Evolutionary conservation across 2,888 invertebrate species (phyloP).

Genomic region (Exephanes ischioxanthus): DNA sequence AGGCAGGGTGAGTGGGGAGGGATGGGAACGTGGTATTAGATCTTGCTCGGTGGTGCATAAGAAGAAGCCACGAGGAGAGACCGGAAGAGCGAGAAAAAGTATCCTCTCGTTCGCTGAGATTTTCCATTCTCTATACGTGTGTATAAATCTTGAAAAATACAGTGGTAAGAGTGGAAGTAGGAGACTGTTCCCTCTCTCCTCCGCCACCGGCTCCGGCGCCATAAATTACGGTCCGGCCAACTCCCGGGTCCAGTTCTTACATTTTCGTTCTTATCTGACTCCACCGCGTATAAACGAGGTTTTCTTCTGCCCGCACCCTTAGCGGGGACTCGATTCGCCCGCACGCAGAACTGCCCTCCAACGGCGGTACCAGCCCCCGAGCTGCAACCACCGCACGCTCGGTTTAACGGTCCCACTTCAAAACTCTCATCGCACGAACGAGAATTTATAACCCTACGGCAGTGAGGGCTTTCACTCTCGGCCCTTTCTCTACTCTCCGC

Average conservation of each 20-base stretch:
- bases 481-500: neutral
- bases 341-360: conserved; percentile 10
- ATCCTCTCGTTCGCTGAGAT: conserved; percentile 41
- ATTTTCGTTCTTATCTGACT: conserved; percentile 68
- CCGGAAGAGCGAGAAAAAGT: conserved; percentile 37
- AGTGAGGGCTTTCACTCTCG: neutral
- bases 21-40: conserved; percentile 34
- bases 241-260: conserved; percentile 63
- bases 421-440: conserved; percentile 62
- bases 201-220: conserved; percentile 18
- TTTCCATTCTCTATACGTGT: conserved; percentile 27
- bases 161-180: conserved; percentile 32
- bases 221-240: conserved; percentile 66
- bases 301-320: conserved; percentile 45
- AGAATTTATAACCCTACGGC: conserved; percentile 46
- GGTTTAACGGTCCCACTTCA: conserved; percentile 65
- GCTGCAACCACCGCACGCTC: conserved; percentile 42
- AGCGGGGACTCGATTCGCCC: conserved; percentile 17
- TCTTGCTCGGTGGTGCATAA: conserved; percentile 68
- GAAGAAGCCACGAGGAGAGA: conserved; percentile 51
- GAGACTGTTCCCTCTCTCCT: conserved; percentile 40
- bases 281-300: conserved; percentile 58
- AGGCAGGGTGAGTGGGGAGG: conserved; percentile 29
- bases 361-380: neutral
- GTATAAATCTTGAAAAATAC: conserved; percentile 31